Evolutionary conservation across 2,113 vertebrate species (phyloP), one percentile per base, ranked within the genome.

Genomic region (Paratilapia polleni): DNA sequence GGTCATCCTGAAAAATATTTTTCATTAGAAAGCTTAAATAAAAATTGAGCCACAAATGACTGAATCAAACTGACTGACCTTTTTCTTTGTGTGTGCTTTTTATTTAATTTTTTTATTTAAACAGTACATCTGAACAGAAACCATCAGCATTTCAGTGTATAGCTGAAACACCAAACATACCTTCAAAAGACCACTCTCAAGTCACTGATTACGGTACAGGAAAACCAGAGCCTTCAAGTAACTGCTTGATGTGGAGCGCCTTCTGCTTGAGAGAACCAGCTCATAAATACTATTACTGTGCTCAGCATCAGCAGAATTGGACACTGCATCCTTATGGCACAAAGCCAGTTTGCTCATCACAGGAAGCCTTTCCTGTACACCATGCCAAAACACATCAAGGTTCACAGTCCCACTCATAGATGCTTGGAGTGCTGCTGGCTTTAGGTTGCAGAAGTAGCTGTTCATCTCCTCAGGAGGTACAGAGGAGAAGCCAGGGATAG

Each of bases 301-400:
- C 5, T 64, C 36, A 0, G 13, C 20, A 5, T 64, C 36, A 64
- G 62, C 62, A 22, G 34, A 64, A 63, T 38, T 63, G 4, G 34
- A 12, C n/a, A n/a, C 34, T 2, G 61, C 34, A 0, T 38, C 61
- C 20, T 22, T 0, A 19, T 0, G 22, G 62, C 62, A 22, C 36
- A 64, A 38, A 38, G 31, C 61, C 4, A 63, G 38, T 60, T 60
- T 75, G 28, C 15, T 54, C 57, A 17, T 38, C 14, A 13, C 20
- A 59, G 3, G 5, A 28, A 28, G 10, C n/a, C 6, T 1, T 6
- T 43, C 11, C 2, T 47, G 12, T 63, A 64, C 31, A n/a, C 8
- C 20, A 34, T 52, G 5, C 12, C 34, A 2, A 64, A 41, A 64
- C 20, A 12, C 62, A 64, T 38, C 61, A 22, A 0, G 61, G 20